A percentile compares a stretch with the other conserved stretches of the same genome.
Conservation (phyloP, 2,888 invertebrate species). For the Drosophila hamatofila region DNA sequence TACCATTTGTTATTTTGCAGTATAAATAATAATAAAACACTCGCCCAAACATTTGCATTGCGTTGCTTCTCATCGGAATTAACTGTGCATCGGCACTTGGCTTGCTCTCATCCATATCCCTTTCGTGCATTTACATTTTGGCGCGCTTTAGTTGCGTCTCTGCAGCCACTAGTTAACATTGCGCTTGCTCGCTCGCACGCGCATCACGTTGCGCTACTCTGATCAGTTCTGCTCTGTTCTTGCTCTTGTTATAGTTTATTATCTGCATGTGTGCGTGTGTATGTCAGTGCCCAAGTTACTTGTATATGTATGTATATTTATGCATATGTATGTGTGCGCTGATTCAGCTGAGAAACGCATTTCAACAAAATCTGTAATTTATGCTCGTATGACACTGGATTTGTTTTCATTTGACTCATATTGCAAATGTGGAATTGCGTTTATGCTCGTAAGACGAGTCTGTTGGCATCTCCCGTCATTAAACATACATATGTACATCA, state of each 20-base stretch:
- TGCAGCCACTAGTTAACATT: slow-evolving; percentile 9
- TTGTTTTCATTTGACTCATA: background rate
- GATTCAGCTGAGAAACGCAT: slow-evolving; percentile 32
- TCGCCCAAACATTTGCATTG: slow-evolving; percentile 1
- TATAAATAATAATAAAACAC: slow-evolving; percentile 31
- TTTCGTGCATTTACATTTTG: slow-evolving; percentile 47
- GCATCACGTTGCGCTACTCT: background rate
- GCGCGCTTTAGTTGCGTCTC: slow-evolving; percentile 63
- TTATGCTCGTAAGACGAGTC: background rate
- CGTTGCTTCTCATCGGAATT: slow-evolving; percentile 29
- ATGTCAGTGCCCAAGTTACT: background rate
- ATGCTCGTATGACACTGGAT: slow-evolving; percentile 1
- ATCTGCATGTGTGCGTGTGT: background rate
- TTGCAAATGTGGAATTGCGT: background rate
- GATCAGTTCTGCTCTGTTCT: too few species aligned
- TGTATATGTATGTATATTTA: background rate
- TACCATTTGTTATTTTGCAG: slow-evolving; percentile 38
- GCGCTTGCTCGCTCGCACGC: slow-evolving; percentile 35
- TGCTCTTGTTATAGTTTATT: background rate
- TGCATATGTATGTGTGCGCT: background rate
- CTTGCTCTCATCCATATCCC: background rate
- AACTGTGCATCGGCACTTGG: slow-evolving; percentile 39
- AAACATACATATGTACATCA: too few species aligned
- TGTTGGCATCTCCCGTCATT: background rate
- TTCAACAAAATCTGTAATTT: slow-evolving; percentile 34